Conservation (phyloP, 2,113 vertebrate genomes). For the Hucho hucho region DNA sequence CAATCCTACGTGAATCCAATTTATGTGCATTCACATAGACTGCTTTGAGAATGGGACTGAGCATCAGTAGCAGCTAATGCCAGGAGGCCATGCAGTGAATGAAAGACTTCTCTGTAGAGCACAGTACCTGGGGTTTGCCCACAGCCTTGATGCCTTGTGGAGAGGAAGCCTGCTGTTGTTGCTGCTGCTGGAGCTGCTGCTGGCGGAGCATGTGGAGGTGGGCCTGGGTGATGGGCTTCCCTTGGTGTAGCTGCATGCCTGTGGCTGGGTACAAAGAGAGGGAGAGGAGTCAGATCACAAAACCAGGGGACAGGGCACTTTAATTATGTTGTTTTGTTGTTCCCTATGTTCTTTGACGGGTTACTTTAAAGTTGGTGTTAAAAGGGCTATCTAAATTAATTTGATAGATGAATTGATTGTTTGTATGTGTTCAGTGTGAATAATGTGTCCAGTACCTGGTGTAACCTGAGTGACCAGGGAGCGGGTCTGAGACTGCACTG, state of each 20-base stretch:
- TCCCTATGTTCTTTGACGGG: neutral
- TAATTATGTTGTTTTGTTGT: neutral
- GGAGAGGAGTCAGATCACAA: neutral
- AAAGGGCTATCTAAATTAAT: no score
- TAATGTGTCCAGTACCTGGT: conserved; percentile 67
- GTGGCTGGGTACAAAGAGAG: conserved; percentile 62
- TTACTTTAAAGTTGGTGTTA: neutral
- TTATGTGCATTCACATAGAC: no score
- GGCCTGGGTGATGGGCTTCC: conserved; percentile 80
- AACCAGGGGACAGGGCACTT: neutral
- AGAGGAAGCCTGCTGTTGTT: conserved; percentile 74
- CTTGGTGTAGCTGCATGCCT: conserved; percentile 77
- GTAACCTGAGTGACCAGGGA: conserved; percentile 70
- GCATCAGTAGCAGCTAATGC: neutral
- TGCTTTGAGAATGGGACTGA: neutral
- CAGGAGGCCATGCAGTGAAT: neutral
- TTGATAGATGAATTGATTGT: no score
- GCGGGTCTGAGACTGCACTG: conserved; percentile 81
- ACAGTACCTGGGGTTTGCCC: conserved; percentile 80
- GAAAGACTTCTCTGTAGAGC: neutral
- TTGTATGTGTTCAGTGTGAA: neutral
- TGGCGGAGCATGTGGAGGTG: conserved; percentile 88
- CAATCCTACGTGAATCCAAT: no score
- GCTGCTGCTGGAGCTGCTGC: conserved; percentile 76
- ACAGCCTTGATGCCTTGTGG: conserved; percentile 82